Evolutionary conservation across 2,113 vertebrate species (phyloP).

Genomic region (Climacteris rufus): DNA sequence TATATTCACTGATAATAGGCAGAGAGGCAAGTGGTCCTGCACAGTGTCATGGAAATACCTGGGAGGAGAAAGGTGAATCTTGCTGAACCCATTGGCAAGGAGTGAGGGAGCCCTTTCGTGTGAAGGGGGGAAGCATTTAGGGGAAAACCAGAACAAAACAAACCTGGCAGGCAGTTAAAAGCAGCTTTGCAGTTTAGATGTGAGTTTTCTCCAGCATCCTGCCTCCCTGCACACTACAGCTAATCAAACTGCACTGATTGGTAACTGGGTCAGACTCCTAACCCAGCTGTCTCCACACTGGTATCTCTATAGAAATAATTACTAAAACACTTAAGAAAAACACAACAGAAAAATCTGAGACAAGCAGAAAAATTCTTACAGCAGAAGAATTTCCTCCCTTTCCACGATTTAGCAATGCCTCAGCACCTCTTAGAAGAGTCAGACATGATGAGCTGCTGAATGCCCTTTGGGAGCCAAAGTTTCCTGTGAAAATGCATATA

Average conservation of each 20-base stretch:
- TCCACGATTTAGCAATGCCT: neutral
- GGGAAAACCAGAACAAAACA: neutral
- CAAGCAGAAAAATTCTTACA: neutral
- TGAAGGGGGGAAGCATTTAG: neutral
- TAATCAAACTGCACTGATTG: neutral
- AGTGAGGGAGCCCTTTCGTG: neutral
- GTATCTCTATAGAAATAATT: neutral
- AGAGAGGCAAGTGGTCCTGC: neutral
- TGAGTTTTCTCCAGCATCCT: neutral
- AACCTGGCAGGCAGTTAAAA: neutral
- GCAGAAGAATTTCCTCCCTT: neutral
- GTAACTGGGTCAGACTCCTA: neutral
- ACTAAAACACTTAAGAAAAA: neutral
- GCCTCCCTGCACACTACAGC: neutral
- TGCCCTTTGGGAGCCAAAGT: conserved; percentile 1
- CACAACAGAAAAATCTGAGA: neutral
- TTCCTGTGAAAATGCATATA: neutral
- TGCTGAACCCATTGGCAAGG: neutral
- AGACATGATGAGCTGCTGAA: conserved; percentile 35
- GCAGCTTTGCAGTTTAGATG: neutral
- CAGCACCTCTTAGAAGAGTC: conserved; percentile 17
- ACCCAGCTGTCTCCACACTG: neutral
- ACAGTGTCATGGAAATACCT: neutral
- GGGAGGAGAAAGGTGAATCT: neutral
- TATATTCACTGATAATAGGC: neutral